phyloP scores from a whole-genome alignment of 2,113 vertebrate species.

The Heloderma charlesbogerti region DNA sequence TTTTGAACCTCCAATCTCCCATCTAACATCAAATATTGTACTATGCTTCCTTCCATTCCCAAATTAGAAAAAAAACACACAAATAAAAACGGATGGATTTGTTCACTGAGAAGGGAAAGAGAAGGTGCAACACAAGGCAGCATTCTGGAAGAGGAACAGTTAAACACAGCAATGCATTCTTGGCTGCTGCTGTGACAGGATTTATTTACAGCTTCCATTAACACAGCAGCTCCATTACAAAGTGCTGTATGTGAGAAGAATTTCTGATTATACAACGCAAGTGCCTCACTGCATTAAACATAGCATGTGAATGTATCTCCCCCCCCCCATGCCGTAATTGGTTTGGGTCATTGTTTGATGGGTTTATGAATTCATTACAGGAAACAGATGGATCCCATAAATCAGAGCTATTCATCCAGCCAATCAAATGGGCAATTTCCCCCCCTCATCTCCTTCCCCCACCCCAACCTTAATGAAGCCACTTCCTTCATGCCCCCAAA shows the following conservation, averaged over 20 bases:
- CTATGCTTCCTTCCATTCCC: slow-evolving; percentile 44
- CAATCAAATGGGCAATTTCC: slow-evolving; percentile 65
- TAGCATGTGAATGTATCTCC: slow-evolving; percentile 69
- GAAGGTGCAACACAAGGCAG: background rate
- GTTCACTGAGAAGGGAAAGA: slow-evolving; percentile 29
- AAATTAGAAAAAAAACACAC: background rate
- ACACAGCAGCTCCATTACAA: slow-evolving; percentile 80
- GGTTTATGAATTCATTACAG: slow-evolving; percentile 81
- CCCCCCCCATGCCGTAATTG: slow-evolving; percentile 72
- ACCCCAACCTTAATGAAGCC: slow-evolving; percentile 65
- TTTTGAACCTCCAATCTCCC: slow-evolving; percentile 63
- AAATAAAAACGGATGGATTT: slow-evolving; percentile 44
- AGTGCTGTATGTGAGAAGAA: slow-evolving; percentile 84
- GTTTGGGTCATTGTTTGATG: slow-evolving; percentile 79
- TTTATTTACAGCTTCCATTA: slow-evolving; percentile 76
- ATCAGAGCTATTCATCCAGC: slow-evolving; percentile 76
- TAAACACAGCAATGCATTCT: slow-evolving; percentile 72
- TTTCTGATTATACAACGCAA: slow-evolving; percentile 84
- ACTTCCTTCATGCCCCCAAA: slow-evolving; percentile 62
- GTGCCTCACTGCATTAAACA: slow-evolving; percentile 68
- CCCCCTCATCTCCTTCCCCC: slow-evolving; percentile 46
- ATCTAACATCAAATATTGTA: slow-evolving; percentile 48
- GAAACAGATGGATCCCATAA: slow-evolving; percentile 79
- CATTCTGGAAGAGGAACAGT: slow-evolving; percentile 72
- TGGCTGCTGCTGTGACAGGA: slow-evolving; percentile 75